Percentiles rank a stretch among this genome's conserved stretches.
Evolutionary conservation across 2,113 vertebrate species (phyloP).

Genomic region (Prinia subflava): DNA sequence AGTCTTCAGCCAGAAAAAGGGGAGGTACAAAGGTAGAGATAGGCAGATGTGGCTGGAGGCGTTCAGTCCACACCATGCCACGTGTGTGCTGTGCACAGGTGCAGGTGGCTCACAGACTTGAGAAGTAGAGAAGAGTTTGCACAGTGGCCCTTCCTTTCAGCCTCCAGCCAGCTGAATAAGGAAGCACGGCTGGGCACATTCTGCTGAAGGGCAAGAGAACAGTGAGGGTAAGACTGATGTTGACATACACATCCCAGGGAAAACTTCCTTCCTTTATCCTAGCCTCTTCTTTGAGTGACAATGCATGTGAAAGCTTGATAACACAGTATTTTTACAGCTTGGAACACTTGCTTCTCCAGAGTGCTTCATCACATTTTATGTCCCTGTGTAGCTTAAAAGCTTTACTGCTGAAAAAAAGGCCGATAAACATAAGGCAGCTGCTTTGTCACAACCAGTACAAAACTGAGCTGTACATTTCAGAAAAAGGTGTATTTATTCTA

Average conservation of each 20-base stretch:
- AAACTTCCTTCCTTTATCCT: neutral
- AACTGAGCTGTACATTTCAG: neutral
- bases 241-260: neutral
- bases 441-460: neutral
- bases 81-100: too few species aligned
- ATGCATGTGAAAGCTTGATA: neutral
- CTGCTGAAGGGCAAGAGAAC: neutral
- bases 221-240: neutral
- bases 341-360: neutral
- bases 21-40: too few species aligned
- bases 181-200: fast-evolving
- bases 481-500: neutral
- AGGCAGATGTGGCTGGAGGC: too few species aligned
- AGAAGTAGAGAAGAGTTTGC: neutral
- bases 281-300: neutral
- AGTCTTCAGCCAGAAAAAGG: neutral
- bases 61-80: fast-evolving
- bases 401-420: neutral
- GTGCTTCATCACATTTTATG: neutral
- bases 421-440: neutral
- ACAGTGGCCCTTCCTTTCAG: neutral
- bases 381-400: neutral
- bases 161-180: neutral
- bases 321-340: neutral
- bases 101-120: too few species aligned